These are phyloP conservation scores for Hyperopisus bebe DNA, from an alignment of 2,113 vertebrate genomes.

Conservation along the genomic window DNA sequence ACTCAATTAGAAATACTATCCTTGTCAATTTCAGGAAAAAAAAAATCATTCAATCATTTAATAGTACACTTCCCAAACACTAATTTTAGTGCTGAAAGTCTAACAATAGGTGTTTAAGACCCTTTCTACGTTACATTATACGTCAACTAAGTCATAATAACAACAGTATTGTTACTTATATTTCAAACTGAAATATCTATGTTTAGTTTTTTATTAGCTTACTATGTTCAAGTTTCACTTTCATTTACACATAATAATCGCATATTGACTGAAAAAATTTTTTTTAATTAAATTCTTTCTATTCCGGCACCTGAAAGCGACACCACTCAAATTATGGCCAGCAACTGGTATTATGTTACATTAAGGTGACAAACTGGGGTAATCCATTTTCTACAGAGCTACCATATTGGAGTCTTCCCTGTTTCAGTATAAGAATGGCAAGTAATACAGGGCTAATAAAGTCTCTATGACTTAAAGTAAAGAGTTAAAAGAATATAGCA, in stretches of 20 bases:
- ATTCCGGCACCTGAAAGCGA: neutral
- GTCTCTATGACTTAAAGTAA: neutral
- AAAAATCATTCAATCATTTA: neutral
- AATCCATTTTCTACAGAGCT: neutral
- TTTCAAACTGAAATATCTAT: neutral
- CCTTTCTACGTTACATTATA: neutral
- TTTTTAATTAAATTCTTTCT: neutral
- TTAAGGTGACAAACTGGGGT: neutral
- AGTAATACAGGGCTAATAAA: neutral
- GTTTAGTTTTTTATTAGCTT: neutral
- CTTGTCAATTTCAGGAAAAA: neutral
- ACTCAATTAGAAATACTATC: neutral
- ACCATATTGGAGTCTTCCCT: neutral
- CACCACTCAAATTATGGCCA: neutral
- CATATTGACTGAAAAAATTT: neutral
- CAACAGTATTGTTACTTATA: neutral
- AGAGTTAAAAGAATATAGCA: neutral
- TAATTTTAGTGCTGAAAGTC: neutral
- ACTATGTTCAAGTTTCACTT: neutral
- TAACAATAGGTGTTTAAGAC: neutral
- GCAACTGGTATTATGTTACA: neutral
- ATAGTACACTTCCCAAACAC: neutral
- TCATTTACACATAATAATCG: neutral
- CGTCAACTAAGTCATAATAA: neutral
- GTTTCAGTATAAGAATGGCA: neutral